Conservation (phyloP, 2,888 invertebrate species). For the Ochropacha duplaris region DNA sequence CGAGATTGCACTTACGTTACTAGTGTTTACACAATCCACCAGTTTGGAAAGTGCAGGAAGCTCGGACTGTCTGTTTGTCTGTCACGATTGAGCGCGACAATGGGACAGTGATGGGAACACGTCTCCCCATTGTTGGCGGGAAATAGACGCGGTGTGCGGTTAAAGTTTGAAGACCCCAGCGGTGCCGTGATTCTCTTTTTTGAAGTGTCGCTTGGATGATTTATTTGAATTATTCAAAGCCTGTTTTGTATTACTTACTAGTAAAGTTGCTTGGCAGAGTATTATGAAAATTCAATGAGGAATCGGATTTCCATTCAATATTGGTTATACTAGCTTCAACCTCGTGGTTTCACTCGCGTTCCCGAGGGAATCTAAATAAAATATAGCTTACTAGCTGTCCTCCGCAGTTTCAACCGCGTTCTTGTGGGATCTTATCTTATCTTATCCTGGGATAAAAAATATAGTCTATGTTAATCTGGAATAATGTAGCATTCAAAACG, state of each 20-base stretch:
- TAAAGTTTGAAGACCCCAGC: constrained; percentile 13
- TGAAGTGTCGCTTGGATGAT: constrained; percentile 34
- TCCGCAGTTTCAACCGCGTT: too few relatives aligned
- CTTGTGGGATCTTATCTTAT: too few relatives aligned
- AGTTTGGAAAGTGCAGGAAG: constrained; percentile 70
- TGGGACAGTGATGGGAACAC: constrained; percentile 48
- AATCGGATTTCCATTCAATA: too few relatives aligned
- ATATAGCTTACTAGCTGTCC: too few relatives aligned
- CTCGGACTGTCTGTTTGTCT: constrained; percentile 63
- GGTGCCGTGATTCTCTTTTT: constrained; percentile 32
- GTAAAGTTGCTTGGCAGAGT: not conserved
- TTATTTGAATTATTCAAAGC: constrained; percentile 29
- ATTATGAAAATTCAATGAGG: not conserved
- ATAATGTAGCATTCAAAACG: too few relatives aligned
- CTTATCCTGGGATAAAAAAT: too few relatives aligned
- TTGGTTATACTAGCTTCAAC: too few relatives aligned
- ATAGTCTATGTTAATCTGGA: too few relatives aligned
- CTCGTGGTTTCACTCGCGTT: too few relatives aligned
- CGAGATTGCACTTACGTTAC: constrained; percentile 47
- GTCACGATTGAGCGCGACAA: constrained; percentile 54
- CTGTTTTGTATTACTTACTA: not conserved
- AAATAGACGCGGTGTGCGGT: constrained; percentile 44
- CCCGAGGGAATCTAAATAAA: too few relatives aligned
- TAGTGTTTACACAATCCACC: constrained; percentile 59
- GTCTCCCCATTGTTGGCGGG: constrained; percentile 37